phyloP scores from a whole-genome alignment of 2,113 vertebrate species.

The Nyctibius bracteatus region DNA sequence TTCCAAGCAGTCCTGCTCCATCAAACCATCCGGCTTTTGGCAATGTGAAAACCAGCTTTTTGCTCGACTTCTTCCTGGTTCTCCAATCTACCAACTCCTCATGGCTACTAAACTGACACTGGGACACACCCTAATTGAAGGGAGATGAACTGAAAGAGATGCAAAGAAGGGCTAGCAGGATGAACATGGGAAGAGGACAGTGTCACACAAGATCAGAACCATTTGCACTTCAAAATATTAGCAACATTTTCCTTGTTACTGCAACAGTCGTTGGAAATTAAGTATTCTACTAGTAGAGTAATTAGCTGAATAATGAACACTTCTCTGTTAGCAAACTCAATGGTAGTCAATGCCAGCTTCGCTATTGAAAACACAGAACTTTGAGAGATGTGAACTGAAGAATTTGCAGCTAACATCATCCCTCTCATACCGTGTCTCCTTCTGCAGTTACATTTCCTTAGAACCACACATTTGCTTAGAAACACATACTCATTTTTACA shows the following conservation, averaged over 20 bases:
- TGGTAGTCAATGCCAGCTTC: background rate
- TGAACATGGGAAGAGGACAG: background rate
- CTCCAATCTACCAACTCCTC: background rate
- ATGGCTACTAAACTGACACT: background rate
- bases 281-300: background rate
- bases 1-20: background rate
- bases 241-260: background rate
- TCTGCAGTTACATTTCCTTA: background rate
- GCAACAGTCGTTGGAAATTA: background rate
- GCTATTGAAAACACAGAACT: background rate
- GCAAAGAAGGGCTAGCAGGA: background rate
- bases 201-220: background rate
- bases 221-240: background rate
- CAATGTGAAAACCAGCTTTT: background rate
- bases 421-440: background rate
- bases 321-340: background rate
- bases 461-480: background rate
- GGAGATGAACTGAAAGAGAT: background rate
- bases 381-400: background rate
- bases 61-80: background rate
- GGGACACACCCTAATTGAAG: background rate
- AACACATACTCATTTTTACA: too few relatives aligned
- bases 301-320: background rate
- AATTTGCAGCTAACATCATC: background rate
- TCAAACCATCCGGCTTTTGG: background rate